phyloP scores from a whole-genome alignment of 2,888 invertebrate species.

The Netelia virgata region DNA sequence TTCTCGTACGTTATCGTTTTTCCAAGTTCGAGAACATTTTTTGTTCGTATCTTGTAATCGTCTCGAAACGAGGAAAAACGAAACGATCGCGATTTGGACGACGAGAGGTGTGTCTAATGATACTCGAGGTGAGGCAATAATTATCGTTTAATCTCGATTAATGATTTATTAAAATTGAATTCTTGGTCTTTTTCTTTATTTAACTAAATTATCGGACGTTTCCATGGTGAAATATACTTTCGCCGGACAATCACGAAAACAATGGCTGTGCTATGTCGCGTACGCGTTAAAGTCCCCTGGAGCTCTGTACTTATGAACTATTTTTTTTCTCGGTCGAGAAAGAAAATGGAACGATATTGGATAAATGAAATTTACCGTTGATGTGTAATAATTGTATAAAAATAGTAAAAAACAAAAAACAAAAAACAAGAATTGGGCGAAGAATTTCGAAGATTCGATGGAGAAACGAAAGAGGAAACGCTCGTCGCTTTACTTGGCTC shows the following conservation, averaged over 20 bases:
- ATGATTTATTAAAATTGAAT: conserved; percentile 44
- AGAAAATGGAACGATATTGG: no score
- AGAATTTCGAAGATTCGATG: no score
- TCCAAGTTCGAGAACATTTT: neutral
- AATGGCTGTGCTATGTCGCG: conserved; percentile 65
- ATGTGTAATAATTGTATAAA: no score
- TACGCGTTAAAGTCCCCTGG: conserved; percentile 50
- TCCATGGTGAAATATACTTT: conserved; percentile 23
- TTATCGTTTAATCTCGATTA: conserved; percentile 42
- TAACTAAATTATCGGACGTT: conserved; percentile 27
- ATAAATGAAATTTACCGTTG: no score
- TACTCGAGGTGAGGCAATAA: conserved; percentile 50
- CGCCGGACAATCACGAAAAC: conserved; percentile 57
- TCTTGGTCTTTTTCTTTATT: neutral
- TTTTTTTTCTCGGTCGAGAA: conserved; percentile 18
- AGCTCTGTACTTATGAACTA: conserved; percentile 35
- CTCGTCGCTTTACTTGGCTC: no score
- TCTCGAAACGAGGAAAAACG: conserved; percentile 1
- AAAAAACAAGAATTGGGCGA: no score
- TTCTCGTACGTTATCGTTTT: neutral
- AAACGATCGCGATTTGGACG: neutral
- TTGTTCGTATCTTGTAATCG: neutral
- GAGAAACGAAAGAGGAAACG: no score
- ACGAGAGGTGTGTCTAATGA: conserved; percentile 12
- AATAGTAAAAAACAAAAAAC: no score